Conservation (phyloP, 2,888 invertebrate genomes). For the Dryobotodes eremita region DNA sequence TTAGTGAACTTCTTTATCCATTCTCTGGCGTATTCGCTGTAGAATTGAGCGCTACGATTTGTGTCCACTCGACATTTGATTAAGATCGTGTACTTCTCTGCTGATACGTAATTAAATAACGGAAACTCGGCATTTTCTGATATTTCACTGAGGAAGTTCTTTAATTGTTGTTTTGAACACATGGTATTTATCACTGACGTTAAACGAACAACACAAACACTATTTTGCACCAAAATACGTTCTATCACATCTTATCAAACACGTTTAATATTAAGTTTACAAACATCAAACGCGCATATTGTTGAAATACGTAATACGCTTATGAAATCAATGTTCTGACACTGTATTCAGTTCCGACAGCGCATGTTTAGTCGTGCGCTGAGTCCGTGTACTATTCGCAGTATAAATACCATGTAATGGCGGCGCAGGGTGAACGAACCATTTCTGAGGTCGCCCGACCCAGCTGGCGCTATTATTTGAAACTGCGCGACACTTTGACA, state of each 20-base stretch:
- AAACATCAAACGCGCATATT: slow-evolving; percentile 26
- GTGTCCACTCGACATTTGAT: slow-evolving; percentile 69
- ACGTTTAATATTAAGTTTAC: slow-evolving; percentile 13
- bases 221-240: slow-evolving; percentile 6
- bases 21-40: slow-evolving; percentile 61
- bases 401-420: slow-evolving; percentile 49
- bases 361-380: slow-evolving; percentile 60
- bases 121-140: slow-evolving; percentile 64
- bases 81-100: slow-evolving; percentile 57
- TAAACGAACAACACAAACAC: not conserved
- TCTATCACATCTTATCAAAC: not conserved
- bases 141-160: slow-evolving; percentile 62
- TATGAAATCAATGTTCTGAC: slow-evolving; percentile 51
- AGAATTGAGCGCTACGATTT: slow-evolving; percentile 54
- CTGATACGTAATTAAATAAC: slow-evolving; percentile 67
- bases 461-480: slow-evolving; percentile 32
- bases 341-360: slow-evolving; percentile 41
- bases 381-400: slow-evolving; percentile 57
- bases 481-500: slow-evolving; percentile 47
- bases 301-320: slow-evolving; percentile 23
- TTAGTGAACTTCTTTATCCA: slow-evolving; percentile 73
- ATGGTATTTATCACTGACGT: slow-evolving; percentile 29
- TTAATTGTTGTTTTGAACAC: slow-evolving; percentile 55
- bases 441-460: slow-evolving; percentile 3
- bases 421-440: slow-evolving; percentile 55